Evolutionary conservation across 2,888 invertebrate genomes (phyloP).

Genomic region (Cenopis cana): DNA sequence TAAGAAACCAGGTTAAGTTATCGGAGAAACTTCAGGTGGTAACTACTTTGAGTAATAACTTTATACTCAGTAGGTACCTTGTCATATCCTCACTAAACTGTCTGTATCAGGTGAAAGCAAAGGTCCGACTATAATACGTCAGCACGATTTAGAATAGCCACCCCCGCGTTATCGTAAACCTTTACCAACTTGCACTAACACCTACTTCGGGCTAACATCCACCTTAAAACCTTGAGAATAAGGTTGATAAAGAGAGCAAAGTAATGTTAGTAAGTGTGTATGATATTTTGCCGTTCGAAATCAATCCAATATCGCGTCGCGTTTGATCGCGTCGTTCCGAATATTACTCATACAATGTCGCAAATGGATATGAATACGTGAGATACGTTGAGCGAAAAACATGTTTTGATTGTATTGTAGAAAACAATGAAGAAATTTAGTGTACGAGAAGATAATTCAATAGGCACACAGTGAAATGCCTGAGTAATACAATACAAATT

Average conservation of each 20-base stretch:
- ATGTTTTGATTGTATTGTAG: constrained; percentile 38
- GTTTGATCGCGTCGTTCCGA: constrained; percentile 71
- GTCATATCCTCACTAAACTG: constrained; percentile 62
- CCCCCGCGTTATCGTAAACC: constrained; percentile 73
- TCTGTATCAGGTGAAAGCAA: constrained; percentile 75
- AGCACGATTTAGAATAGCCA: constrained; percentile 79
- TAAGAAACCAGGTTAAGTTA: too few relatives aligned
- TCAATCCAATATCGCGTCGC: constrained; percentile 76
- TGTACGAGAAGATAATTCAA: neutral
- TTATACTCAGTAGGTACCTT: neutral
- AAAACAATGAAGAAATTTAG: constrained; percentile 6
- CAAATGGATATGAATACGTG: constrained; percentile 45
- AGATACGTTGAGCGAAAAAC: constrained; percentile 33
- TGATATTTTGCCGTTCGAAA: constrained; percentile 62
- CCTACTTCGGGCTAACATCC: constrained; percentile 27
- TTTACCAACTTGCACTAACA: constrained; percentile 45
- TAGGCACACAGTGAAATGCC: neutral
- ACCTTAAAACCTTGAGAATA: constrained; percentile 16
- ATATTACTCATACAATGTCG: constrained; percentile 58
- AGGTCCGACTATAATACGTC: constrained; percentile 78
- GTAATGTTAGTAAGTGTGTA: constrained; percentile 49
- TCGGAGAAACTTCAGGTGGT: too few relatives aligned
- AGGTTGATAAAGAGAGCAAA: constrained; percentile 39
- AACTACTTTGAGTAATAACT: too few relatives aligned
- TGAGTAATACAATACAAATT: neutral